Base-by-base conservation (phyloP, 1,140 invertebrate species). In the Eumeta japonica region DNA sequence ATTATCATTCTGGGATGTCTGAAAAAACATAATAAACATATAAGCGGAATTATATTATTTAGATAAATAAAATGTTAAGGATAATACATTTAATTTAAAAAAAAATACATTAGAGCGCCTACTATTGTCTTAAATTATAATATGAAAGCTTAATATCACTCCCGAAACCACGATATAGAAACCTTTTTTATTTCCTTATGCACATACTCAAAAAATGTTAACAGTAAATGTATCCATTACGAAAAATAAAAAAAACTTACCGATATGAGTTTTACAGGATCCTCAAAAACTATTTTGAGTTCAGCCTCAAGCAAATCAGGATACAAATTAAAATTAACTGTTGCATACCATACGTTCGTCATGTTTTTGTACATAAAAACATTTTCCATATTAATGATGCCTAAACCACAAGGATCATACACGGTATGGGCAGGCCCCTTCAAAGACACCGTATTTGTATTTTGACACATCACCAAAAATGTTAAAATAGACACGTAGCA, bases 401-500 rank as follows among this genome's bases (percentile, higher is more conserved):
- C 64, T 15, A 68, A 46, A 14, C 55, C 58, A 39, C 68, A 73
- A 10, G 68, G 68, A 27, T 61, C 59, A 29, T 70, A 70, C 39
- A 52, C 58, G 13, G 57, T 63, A 13, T 60, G 42, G 12, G 49
- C 44, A 1, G 57, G 46, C n/a, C 64, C 65, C 32, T 55, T 53
- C 35, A 70, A 44, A 9, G 62, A 44, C 56, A 73, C n/a, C n/a
- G n/a, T n/a, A n/a, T n/a, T n/a, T n/a, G n/a, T n/a, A n/a, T n/a
- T n/a, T n/a, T n/a, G n/a, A n/a, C n/a, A n/a, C n/a, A n/a, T n/a
- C n/a, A n/a, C n/a, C n/a, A n/a, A n/a, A n/a, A n/a, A n/a, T n/a
- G n/a, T n/a, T n/a, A n/a, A n/a, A n/a, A n/a, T n/a, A n/a, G n/a
- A n/a, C n/a, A n/a, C n/a, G n/a, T n/a, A n/a, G n/a, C n/a, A n/a